These are phyloP conservation scores for Catostomus latipinnis DNA, from an alignment of 2,797 vertebrate genomes.

Conservation along the genomic window DNA sequence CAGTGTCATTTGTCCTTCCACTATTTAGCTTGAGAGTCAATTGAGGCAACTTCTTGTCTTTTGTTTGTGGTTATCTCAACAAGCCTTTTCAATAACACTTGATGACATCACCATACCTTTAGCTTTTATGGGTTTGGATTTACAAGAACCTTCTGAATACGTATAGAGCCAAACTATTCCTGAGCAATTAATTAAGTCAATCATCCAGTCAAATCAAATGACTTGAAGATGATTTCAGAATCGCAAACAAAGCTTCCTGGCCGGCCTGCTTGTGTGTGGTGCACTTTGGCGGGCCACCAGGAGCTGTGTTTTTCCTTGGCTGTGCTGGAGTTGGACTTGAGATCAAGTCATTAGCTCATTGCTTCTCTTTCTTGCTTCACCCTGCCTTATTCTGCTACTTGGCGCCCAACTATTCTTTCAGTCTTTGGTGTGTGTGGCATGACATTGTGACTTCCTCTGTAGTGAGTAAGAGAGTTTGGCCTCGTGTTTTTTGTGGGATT, in stretches of 20 bases:
- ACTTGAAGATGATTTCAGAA: neutral
- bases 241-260: neutral
- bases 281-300: conserved; percentile 24
- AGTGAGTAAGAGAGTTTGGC: conserved; percentile 33
- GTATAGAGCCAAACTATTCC: neutral
- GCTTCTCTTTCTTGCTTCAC: conserved; percentile 2
- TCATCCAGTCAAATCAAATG: neutral
- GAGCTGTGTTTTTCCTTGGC: conserved; percentile 16
- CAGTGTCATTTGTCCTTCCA: conserved; percentile 14
- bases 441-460: conserved; percentile 33
- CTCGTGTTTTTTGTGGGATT: conserved; percentile 39
- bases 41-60: neutral
- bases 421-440: conserved; percentile 40
- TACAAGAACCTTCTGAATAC: neutral
- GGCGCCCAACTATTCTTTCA: conserved; percentile 22
- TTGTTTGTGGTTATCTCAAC: neutral
- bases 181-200: conserved; percentile 7
- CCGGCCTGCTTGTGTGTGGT: neutral
- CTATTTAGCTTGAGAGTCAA: neutral
- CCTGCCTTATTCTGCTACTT: neutral
- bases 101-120: neutral
- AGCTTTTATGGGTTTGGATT: conserved; percentile 3
- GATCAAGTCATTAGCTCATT: conserved; percentile 38
- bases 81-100: neutral
- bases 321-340: neutral